Conservation (phyloP, 2,113 vertebrate genomes). For the Podarcis muralis region DNA sequence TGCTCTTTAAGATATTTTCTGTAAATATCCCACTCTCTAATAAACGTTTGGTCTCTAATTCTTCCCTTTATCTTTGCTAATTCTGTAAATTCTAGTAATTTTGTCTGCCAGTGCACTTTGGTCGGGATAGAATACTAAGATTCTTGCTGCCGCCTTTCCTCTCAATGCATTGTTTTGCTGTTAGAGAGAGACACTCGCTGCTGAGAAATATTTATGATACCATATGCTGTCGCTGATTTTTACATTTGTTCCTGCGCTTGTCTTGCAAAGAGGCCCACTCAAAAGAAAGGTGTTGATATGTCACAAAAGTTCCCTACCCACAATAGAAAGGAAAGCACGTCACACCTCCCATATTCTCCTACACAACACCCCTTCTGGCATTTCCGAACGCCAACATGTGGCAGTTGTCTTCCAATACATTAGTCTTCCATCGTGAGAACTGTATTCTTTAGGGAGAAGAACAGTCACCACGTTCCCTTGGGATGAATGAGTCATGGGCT, state of each 20-base stretch:
- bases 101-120: too few species aligned
- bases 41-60: too few species aligned
- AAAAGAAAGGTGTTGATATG: background rate
- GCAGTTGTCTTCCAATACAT: background rate
- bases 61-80: too few species aligned
- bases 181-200: background rate
- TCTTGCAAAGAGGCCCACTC: background rate
- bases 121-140: too few species aligned
- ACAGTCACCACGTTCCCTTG: background rate
- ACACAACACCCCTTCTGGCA: background rate
- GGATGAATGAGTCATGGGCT: background rate
- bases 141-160: background rate
- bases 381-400: background rate
- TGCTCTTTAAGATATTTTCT: too few species aligned
- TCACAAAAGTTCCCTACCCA: background rate
- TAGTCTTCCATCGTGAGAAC: background rate
- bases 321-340: accelerated
- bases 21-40: too few species aligned
- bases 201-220: background rate
- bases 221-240: accelerated
- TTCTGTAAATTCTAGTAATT: too few species aligned
- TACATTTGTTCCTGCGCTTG: background rate
- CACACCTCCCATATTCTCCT: background rate
- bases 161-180: background rate
- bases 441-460: background rate